phyloP scores from a whole-genome alignment of 2,797 vertebrate genomes.

The Natrix natrix region DNA sequence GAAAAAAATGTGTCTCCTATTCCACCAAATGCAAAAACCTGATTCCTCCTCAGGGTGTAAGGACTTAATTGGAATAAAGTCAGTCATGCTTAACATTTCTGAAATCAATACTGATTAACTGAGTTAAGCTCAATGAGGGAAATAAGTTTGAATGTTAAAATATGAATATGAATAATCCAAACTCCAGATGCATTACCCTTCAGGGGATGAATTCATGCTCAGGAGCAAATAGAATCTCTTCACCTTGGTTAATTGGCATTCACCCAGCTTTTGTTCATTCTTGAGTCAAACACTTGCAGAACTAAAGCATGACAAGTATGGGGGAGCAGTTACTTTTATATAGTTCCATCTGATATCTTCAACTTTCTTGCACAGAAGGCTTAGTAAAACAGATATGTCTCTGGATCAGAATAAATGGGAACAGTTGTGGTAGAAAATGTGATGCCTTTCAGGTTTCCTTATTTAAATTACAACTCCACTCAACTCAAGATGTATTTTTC shows the following conservation, averaged over 20 bases:
- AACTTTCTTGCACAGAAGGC: not conserved
- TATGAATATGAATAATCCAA: not conserved
- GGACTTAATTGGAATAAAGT: not conserved
- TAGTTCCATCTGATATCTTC: not conserved
- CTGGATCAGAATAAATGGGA: not conserved
- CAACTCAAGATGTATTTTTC: not conserved
- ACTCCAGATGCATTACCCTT: not conserved
- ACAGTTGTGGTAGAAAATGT: not conserved
- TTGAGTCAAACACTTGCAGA: not conserved
- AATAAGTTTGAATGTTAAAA: not conserved
- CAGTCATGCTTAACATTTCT: not conserved
- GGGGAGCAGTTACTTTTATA: not conserved
- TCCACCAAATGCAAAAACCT: not conserved
- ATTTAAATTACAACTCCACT: not conserved
- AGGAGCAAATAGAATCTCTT: not conserved
- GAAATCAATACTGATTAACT: not conserved
- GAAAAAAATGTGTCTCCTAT: not conserved
- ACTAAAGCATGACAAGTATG: not conserved
- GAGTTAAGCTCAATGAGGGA: not conserved
- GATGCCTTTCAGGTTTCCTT: not conserved
- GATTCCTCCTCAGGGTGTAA: not conserved
- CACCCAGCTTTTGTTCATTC: not conserved
- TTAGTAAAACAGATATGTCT: not conserved
- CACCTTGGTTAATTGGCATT: not conserved
- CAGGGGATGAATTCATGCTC: not conserved